Base-by-base conservation (phyloP, 2,113 vertebrate genomes). In the Entomyzon cyanotis region DNA sequence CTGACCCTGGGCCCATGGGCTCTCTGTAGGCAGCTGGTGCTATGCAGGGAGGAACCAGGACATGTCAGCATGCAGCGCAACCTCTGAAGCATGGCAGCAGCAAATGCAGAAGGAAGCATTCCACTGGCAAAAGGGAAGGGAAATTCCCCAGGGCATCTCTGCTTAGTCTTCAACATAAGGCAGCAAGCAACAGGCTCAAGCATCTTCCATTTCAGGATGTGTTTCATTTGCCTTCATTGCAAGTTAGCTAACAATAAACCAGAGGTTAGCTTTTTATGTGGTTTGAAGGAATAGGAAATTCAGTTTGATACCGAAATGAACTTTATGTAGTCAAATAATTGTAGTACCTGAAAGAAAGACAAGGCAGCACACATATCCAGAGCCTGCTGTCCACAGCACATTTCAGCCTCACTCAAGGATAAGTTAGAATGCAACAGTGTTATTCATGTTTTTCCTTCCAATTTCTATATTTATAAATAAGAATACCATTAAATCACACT, bases 1-100 rank as follows among this genome's bases (percentile, higher is more conserved):
- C 5, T 56, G 53, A 85, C 8, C 25, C 13, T 2, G 1, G 12
- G 9, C 7, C 50, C 8, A 19, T 39, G 37, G 58, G 6, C 15
- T 55, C 18, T 5, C 37, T 8, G 11, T 0, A 1, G 3, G 41
- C 31, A 75, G 53, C 31, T 5, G 2, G 17, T 0, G 0, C 6
- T 41, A 15, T 6, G 19, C 4, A 24, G 24, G 44, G 12, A 75
- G 35, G 21, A 84, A 60, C 8, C 5, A 10, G 15, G 15, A 60
- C 25, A 41, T 23, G 6, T 30, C 52, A 44, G 7, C 16, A 30
- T 8, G 3, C 21, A 42, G 35, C 59, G 27, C 15, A 71, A 19
- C 20, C 13, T 86, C 59, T 42, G 46, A 65, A 83, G 22, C 18
- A 15, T 1, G 3, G 27, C 52, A 68, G 15, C 16, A 78, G 24